Evolutionary conservation across 2,888 invertebrate species (phyloP).

Genomic region (Cryptocephalus primarius): DNA sequence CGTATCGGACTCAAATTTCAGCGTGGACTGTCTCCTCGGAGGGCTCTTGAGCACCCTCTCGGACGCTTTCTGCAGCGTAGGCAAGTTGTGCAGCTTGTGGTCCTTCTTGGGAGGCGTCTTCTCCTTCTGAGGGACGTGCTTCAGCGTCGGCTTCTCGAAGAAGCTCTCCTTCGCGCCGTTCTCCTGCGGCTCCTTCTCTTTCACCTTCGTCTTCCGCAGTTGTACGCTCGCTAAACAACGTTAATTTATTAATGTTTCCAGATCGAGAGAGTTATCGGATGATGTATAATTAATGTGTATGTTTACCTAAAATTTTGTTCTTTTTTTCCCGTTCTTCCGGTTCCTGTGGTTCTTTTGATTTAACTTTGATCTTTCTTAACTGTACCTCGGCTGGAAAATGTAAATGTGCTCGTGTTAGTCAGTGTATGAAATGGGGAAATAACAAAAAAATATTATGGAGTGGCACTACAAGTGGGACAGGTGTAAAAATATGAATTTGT

Average conservation of each 20-base stretch:
- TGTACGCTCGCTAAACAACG: conserved; percentile 21
- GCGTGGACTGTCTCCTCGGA: conserved; percentile 11
- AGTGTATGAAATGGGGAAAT: no score
- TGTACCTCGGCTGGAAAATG: conserved; percentile 23
- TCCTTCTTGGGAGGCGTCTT: conserved; percentile 32
- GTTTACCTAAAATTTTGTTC: conserved; percentile 25
- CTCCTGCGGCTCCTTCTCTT: conserved; percentile 27
- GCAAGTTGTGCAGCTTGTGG: conserved; percentile 21
- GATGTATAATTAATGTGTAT: neutral
- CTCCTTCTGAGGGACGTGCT: conserved; percentile 31
- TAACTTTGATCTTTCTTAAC: conserved; percentile 22
- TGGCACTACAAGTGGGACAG: no score
- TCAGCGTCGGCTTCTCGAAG: conserved; percentile 31
- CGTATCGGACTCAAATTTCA: neutral
- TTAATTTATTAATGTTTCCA: neutral
- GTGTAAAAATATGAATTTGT: no score
- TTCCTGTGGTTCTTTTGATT: conserved; percentile 25
- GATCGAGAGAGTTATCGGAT: neutral
- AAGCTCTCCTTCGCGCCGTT: conserved; percentile 32
- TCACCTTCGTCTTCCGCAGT: conserved; percentile 24
- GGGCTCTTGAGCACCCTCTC: conserved; percentile 27
- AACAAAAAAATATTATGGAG: no score
- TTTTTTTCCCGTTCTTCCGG: conserved; percentile 28
- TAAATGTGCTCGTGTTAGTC: no score
- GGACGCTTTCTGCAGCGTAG: conserved; percentile 30